Conservation (phyloP, 2,113 vertebrate genomes). For the Scomber scombrus region DNA sequence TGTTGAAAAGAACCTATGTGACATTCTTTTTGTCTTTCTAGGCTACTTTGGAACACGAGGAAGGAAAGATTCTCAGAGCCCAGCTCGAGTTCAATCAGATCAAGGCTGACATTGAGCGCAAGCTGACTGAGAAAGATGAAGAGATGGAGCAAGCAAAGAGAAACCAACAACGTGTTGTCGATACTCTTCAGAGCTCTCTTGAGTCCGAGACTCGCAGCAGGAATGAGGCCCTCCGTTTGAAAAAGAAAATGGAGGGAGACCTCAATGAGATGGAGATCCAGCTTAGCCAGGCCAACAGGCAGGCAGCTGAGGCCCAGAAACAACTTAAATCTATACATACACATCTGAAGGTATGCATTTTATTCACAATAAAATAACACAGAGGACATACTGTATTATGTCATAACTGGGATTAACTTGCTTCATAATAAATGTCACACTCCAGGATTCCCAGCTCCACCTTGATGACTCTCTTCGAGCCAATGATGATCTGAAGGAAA, state of each 20-base stretch:
- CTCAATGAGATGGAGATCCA: too few species aligned
- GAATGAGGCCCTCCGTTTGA: too few species aligned
- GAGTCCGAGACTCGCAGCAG: slow-evolving; percentile 91
- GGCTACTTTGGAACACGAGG: slow-evolving; percentile 93
- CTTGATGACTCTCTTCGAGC: slow-evolving; percentile 82
- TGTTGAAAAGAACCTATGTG: not conserved
- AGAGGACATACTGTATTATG: not conserved
- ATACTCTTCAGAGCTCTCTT: slow-evolving; percentile 90
- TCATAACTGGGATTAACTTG: not conserved
- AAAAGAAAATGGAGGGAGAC: too few species aligned
- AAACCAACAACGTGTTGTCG: slow-evolving; percentile 88
- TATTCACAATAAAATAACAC: too few species aligned
- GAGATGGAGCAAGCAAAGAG: slow-evolving; percentile 93
- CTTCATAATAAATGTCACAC: not conserved
- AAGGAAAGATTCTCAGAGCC: slow-evolving; percentile 91
- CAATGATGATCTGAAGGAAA: slow-evolving; percentile 90
- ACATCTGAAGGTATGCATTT: too few species aligned
- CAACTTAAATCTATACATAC: too few species aligned
- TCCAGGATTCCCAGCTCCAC: slow-evolving; percentile 87
- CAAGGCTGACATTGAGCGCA: slow-evolving; percentile 91
- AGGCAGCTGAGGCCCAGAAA: too few species aligned
- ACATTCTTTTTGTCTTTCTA: slow-evolving; percentile 42
- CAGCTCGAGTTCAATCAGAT: slow-evolving; percentile 92
- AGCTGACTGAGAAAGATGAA: slow-evolving; percentile 91
- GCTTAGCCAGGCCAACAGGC: too few species aligned